Evolutionary conservation across 2,113 vertebrate genomes (phyloP).

Genomic region (Poeciliopsis occidentalis): DNA sequence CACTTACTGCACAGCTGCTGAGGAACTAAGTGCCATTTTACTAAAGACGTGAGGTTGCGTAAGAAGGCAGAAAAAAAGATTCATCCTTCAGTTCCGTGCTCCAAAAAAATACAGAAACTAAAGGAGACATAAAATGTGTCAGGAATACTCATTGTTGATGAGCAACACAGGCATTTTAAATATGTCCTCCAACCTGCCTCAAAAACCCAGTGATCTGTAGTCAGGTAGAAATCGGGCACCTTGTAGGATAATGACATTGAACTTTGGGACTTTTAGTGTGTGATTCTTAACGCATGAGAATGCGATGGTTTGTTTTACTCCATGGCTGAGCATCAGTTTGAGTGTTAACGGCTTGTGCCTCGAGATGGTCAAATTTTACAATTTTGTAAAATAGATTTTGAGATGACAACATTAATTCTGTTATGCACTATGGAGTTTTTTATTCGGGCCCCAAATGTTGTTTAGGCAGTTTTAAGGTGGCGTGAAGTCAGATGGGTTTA

Average conservation of each 20-base stretch:
- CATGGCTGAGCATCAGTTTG: not conserved
- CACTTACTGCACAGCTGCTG: not conserved
- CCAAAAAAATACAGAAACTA: not conserved
- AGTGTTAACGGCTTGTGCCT: not conserved
- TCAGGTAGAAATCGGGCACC: not conserved
- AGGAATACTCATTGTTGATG: no score
- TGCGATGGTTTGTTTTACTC: not conserved
- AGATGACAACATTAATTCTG: not conserved
- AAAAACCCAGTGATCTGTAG: not conserved
- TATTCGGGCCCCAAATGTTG: not conserved
- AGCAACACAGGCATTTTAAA: not conserved
- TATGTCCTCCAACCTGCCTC: not conserved
- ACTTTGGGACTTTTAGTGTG: not conserved
- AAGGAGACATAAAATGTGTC: not conserved
- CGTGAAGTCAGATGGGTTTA: no score
- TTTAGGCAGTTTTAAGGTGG: not conserved
- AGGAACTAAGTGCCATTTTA: not conserved
- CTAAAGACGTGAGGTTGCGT: not conserved
- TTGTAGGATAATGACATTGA: not conserved
- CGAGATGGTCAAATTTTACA: not conserved
- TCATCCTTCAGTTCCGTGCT: not conserved
- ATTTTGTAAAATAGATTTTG: not conserved
- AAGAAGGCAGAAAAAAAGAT: not conserved
- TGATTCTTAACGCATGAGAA: not conserved
- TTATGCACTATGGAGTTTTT: not conserved